Evolutionary conservation across 2,797 vertebrate species (phyloP).

Genomic region (Phyllotis vaccarum): DNA sequence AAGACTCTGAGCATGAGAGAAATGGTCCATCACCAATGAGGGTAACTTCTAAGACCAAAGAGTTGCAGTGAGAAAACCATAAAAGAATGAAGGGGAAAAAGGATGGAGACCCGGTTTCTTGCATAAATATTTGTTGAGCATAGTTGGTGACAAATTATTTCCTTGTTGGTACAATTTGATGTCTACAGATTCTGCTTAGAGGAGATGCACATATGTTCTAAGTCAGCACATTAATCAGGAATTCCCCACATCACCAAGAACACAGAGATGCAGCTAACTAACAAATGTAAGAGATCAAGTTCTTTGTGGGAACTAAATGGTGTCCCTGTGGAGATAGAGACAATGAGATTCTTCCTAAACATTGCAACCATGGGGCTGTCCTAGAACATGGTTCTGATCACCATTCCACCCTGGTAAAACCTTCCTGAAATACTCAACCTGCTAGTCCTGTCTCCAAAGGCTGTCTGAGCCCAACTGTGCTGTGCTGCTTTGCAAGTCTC

Average conservation of each 20-base stretch:
- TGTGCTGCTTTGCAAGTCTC: neutral
- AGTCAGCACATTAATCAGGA: neutral
- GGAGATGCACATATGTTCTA: conserved; percentile 3
- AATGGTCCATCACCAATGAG: neutral
- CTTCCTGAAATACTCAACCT: neutral
- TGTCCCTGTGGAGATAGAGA: neutral
- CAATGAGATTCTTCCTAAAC: neutral
- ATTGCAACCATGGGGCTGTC: too few species aligned
- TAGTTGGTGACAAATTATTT: neutral
- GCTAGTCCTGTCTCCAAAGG: neutral
- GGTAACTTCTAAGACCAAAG: neutral
- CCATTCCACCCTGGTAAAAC: neutral
- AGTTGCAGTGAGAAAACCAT: neutral
- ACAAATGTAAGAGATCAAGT: neutral
- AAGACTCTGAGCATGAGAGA: neutral
- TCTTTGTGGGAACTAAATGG: neutral
- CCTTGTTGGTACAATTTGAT: neutral
- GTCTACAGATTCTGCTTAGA: neutral
- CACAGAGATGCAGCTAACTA: too few species aligned
- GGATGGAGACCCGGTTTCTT: neutral
- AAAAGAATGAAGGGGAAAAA: too few species aligned
- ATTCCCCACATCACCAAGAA: neutral
- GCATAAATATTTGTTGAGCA: neutral
- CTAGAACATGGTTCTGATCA: neutral
- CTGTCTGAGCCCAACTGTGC: neutral